A percentile compares a stretch with the other conserved stretches of the same genome.
phyloP scores from a whole-genome alignment of 2,888 invertebrate genomes.

The Nasonia oneida region DNA sequence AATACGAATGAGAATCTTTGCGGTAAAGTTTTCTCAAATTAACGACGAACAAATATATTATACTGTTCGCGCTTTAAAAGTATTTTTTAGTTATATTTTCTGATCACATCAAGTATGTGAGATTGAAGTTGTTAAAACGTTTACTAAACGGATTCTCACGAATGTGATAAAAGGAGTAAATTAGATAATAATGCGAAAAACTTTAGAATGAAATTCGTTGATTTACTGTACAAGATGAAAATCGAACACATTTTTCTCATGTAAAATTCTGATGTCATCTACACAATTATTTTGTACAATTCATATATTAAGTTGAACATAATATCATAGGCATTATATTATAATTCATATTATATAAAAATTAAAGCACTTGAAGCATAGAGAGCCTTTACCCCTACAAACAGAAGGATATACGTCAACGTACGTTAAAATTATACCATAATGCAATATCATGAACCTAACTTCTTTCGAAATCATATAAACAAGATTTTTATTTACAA shows the following conservation, averaged over 20 bases:
- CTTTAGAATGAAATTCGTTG: slow-evolving; percentile 60
- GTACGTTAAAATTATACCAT: slow-evolving; percentile 23
- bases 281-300: slow-evolving; percentile 58
- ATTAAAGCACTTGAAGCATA: slow-evolving; percentile 38
- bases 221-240: slow-evolving; percentile 60
- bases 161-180: slow-evolving; percentile 52
- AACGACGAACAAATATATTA: slow-evolving; percentile 34
- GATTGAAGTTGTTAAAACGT: slow-evolving; percentile 38
- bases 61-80: slow-evolving; percentile 37
- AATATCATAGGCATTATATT: slow-evolving; percentile 45
- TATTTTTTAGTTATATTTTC: slow-evolving; percentile 41
- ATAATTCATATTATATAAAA: slow-evolving; percentile 46
- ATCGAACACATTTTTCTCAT: slow-evolving; percentile 60
- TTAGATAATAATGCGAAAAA: slow-evolving; percentile 51
- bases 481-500: slow-evolving; percentile 45
- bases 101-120: slow-evolving; percentile 48
- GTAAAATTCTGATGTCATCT: slow-evolving; percentile 55
- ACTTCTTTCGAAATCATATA: slow-evolving; percentile 36
- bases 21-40: slow-evolving; percentile 36
- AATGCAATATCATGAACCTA: slow-evolving; percentile 30
- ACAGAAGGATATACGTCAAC: slow-evolving; percentile 32
- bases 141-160: slow-evolving; percentile 2
- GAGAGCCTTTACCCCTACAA: slow-evolving; percentile 8
- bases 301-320: slow-evolving; percentile 39
- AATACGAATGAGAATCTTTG: slow-evolving; percentile 46